A percentile compares a stretch with the other conserved stretches of the same genome.
Conservation (phyloP, 2,113 vertebrate genomes). For the Neopipo cinnamomea region DNA sequence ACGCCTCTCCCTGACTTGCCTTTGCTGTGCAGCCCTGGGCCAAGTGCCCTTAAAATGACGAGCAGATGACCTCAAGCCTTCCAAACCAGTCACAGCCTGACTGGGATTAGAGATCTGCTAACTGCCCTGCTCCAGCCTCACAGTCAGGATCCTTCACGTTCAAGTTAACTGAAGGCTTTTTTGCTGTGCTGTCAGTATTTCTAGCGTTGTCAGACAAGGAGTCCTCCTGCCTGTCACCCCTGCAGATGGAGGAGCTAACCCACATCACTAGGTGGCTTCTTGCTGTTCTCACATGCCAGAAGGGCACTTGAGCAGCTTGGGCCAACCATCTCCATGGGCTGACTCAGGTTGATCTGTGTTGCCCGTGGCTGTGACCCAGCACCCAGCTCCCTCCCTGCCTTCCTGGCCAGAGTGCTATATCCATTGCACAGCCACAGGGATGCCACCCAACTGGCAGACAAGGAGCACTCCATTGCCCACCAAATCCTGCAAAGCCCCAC, state of each 20-base stretch:
- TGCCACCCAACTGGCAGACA: neutral
- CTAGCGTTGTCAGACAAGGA: neutral
- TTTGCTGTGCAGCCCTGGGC: neutral
- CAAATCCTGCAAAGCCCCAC: neutral
- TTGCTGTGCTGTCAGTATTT: neutral
- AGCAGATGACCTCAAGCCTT: neutral
- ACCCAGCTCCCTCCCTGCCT: neutral
- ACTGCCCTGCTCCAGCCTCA: neutral
- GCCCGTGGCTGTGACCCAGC: rapidly evolving
- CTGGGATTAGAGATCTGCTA: neutral
- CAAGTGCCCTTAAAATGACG: neutral
- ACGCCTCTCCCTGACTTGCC: neutral
- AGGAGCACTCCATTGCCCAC: neutral
- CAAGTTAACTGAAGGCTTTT: neutral
- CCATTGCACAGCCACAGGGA: neutral
- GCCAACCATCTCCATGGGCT: rapidly evolving
- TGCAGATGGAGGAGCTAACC: neutral
- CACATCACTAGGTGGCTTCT: neutral
- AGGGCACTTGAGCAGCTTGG: neutral
- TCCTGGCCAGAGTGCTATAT: neutral
- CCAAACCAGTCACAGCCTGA: rapidly evolving
- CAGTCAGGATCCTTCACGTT: neutral
- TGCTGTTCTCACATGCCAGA: rapidly evolving
- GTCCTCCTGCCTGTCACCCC: neutral
- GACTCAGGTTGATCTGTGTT: neutral